A percentile compares a stretch with the other conserved stretches of the same genome.
These are phyloP conservation scores for Apteryx owenii DNA, from an alignment of 2,113 vertebrate species.

Conservation along the genomic window DNA sequence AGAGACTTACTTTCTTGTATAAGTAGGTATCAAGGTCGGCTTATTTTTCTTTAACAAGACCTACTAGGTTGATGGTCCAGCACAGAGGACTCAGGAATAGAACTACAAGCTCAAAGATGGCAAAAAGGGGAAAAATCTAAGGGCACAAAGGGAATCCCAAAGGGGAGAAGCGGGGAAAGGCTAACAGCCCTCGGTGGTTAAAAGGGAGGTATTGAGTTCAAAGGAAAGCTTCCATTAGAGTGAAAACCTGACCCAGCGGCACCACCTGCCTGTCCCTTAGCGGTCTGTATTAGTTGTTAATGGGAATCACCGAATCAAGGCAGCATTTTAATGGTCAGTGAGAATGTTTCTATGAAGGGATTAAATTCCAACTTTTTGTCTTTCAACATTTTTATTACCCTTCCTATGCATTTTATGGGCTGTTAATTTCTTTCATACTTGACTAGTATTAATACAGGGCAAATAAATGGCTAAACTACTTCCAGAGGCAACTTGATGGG, in stretches of 20 bases:
- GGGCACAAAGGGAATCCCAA: background rate
- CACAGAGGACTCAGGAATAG: accelerated
- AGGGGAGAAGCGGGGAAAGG: background rate
- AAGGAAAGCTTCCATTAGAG: background rate
- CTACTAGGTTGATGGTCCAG: too few relatives aligned
- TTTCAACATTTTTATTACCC: slow-evolving; percentile 6
- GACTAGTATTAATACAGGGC: background rate
- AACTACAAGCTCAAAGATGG: background rate
- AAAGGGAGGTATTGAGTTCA: background rate
- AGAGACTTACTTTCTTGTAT: background rate
- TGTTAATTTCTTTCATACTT: background rate
- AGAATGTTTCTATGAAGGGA: background rate
- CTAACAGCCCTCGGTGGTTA: background rate
- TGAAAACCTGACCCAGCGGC: background rate
- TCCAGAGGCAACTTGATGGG: background rate
- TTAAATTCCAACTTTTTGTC: slow-evolving; percentile 25
- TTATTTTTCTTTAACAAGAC: background rate
- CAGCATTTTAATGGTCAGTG: slow-evolving; percentile 2
- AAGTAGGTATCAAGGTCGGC: background rate
- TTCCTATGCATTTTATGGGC: slow-evolving; percentile 6
- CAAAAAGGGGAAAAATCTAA: background rate
- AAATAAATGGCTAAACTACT: slow-evolving; percentile 18
- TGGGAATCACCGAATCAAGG: background rate
- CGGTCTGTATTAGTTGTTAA: background rate
- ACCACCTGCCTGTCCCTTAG: background rate